Base-by-base conservation (phyloP, 2,888 invertebrate species). In the Mesopsocus fuscifrons region DNA sequence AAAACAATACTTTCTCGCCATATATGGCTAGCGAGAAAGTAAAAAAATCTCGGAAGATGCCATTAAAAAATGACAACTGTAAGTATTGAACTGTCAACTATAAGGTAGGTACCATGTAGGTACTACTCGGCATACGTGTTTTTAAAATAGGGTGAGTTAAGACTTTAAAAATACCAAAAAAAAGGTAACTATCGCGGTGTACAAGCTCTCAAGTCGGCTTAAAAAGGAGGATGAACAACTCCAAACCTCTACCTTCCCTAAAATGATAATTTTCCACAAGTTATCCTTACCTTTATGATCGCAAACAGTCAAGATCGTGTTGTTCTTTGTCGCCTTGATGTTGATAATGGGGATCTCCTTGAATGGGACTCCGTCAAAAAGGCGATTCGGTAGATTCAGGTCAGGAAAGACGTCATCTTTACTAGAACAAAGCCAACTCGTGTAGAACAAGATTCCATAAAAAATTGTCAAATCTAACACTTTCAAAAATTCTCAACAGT, bases 291-390 rank as follows among this genome's bases (percentile, higher is more conserved):
- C 87, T 57, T 69, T 69, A 46, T 64, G 55, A 59, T 88, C 77
- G 1, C 82, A 75, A 31, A 89, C 57, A 8, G 69, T 67, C 45
- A 94, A 67, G 44, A 91, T 77, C 8, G 94, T 92, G 59, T 95
- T 95, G 64, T 95, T 95, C 46, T 71, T 71, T 8, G 80, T 74
- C 0, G 84, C 79, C 54, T 77, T 70, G 38, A 95, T 76, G 59
- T 88, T 78, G 52, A 81, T 72, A 45, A 94, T 70, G 0, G 89
- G 89, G 41, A 94, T 56, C 40, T 88, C 75, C 56, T 75, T 74
- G 58, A 76, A 94, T 2, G 72, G 71, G 1, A 75, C 61, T 1
- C 87, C 88, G 57, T 81, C 69, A 54, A 85, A 83, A 2, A 87
- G 55, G 52, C 64, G 63, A 46, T 72, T 68, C 30, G 79, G 76